phyloP scores from a whole-genome alignment of 2,113 vertebrate species.

The Fulica atra region DNA sequence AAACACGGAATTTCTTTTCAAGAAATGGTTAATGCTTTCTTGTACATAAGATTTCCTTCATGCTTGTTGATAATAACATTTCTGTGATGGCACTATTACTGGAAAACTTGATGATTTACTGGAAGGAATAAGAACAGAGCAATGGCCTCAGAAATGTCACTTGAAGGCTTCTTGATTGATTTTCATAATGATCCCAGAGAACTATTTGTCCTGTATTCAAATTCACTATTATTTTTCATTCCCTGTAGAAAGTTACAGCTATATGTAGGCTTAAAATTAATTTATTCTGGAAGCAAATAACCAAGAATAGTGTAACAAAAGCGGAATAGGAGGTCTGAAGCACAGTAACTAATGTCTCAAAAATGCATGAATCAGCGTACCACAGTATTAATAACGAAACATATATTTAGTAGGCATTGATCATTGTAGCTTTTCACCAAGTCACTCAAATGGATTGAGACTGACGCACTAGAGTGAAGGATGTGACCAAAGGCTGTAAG shows the following conservation, averaged over 20 bases:
- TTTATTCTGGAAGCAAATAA: background rate
- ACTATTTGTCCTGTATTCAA: background rate
- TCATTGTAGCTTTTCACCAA: background rate
- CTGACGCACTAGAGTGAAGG: background rate
- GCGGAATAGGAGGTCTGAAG: background rate
- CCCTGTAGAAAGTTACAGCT: background rate
- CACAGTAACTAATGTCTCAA: background rate
- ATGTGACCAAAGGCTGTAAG: background rate
- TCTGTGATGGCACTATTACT: background rate
- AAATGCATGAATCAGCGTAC: background rate
- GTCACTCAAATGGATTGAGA: background rate
- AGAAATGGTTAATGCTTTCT: background rate
- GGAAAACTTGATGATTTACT: slow-evolving; percentile 1
- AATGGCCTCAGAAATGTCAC: slow-evolving; percentile 35
- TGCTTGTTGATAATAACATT: background rate
- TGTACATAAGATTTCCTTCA: background rate
- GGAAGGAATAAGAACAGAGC: slow-evolving; percentile 17
- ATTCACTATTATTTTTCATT: background rate
- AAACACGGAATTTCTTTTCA: background rate
- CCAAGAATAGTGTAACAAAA: background rate
- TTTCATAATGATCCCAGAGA: background rate
- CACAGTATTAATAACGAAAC: background rate
- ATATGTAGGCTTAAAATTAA: background rate
- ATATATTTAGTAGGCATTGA: background rate
- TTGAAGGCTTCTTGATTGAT: slow-evolving; percentile 42